Evolutionary conservation across 2,113 vertebrate species (phyloP), one percentile per base, ranked within the genome.

Genomic region (Calidris pugnax): DNA sequence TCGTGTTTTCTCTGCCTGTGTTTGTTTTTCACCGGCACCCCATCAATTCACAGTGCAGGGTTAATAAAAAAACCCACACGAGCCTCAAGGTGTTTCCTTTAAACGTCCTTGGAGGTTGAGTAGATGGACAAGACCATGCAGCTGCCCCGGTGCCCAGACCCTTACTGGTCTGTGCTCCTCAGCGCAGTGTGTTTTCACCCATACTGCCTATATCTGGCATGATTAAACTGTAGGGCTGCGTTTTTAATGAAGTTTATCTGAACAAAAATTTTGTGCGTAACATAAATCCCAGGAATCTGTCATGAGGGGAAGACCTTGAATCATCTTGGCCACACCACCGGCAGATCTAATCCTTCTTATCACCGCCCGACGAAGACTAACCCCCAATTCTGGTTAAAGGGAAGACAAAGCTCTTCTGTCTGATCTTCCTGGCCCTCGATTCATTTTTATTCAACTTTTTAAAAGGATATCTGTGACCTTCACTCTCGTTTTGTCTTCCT

Each of bases 41-140:
- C 96, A 97, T 97, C 97, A 98, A 97, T 97, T 97, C 93, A 96
- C 92, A 96, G 95, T 57, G 80, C 90, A 93, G 19, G 86, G 95
- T 97, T 97, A 96, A 97, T 97, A 95, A 97, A 98, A 96, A 98
- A 97, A 74, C 94, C 96, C 96, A 89, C 97, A 96, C 72, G n/a
- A 97, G 87, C 94, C 93, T 97, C 94, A 97, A 95, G 91, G 87
- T 96, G 90, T 95, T 97, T 96, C 87, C 96, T 97, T 96, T 96
- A 93, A 95, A 93, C 67, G 88, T 57, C 93, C 89, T 92, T 95
- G 84, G 89, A 81, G 81, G 87, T 93, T 86, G 39, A 26, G 19
- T 81, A 82, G 89, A 43, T 69, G 80, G 81, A 89, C 83, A 85
- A 80, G 78, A 96, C 94, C 17, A 10, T 4, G 27, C 76, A 41